A percentile compares a stretch with the other conserved stretches of the same genome.
phyloP scores from a whole-genome alignment of 2,113 vertebrate genomes.

The Tragelaphus buxtoni region DNA sequence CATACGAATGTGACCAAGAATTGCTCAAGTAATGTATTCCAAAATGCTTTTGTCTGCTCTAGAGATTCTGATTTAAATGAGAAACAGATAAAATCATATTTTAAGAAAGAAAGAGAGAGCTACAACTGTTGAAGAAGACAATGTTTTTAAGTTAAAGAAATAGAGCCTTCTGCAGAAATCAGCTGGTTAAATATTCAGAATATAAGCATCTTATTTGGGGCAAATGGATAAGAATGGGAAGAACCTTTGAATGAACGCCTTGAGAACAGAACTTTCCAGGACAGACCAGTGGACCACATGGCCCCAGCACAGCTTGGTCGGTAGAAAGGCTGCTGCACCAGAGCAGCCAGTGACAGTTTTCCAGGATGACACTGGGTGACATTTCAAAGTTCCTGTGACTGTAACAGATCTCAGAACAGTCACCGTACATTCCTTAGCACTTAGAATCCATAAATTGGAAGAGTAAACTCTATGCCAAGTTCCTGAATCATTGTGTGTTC shows the following conservation, averaged over 20 bases:
- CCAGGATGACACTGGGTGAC: fast-evolving
- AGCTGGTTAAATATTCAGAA: neutral
- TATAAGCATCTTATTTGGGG: neutral
- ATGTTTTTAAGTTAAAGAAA: neutral
- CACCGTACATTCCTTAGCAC: neutral
- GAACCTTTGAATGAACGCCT: neutral
- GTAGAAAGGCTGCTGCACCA: neutral
- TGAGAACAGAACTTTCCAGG: neutral
- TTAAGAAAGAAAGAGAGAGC: neutral
- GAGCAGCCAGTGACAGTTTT: neutral
- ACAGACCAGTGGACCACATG: neutral
- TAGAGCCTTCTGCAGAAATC: neutral
- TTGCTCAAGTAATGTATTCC: neutral
- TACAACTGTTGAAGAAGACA: neutral
- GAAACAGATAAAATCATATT: neutral
- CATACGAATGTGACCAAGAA: neutral
- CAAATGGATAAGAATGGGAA: neutral
- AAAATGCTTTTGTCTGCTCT: neutral
- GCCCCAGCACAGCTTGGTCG: neutral
- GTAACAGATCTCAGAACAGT: neutral
- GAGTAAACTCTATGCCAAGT: neutral
- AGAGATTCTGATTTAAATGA: neutral
- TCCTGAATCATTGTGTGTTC: neutral
- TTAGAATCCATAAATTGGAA: neutral
- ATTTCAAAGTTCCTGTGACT: neutral